Percentiles rank a stretch among this genome's conserved stretches.
These are phyloP conservation scores for Nothobranchius furzeri DNA, from an alignment of 2,113 vertebrate genomes.

Conservation along the genomic window DNA sequence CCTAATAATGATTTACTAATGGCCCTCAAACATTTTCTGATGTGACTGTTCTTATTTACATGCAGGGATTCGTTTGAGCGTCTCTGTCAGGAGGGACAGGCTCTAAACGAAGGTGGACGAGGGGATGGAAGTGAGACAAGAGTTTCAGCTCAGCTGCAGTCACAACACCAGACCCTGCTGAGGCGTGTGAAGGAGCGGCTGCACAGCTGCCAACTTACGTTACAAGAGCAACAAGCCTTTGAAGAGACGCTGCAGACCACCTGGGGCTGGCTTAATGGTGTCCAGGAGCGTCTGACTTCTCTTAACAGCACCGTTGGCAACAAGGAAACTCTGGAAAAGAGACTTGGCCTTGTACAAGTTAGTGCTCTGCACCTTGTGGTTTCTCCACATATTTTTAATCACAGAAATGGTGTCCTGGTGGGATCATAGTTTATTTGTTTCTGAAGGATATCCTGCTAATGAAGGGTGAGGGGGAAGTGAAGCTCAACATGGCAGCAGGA, in stretches of 20 bases:
- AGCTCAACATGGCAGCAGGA: conserved; percentile 94
- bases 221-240: conserved; percentile 92
- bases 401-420: not conserved
- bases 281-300: conserved; percentile 84
- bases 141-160: conserved; percentile 86
- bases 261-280: conserved; percentile 87
- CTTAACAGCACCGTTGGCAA: conserved; percentile 87
- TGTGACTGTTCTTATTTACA: not conserved
- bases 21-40: not conserved
- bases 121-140: conserved; percentile 85
- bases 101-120: conserved; percentile 86
- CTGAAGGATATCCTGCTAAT: conserved; percentile 90
- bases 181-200: conserved; percentile 84
- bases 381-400: not conserved
- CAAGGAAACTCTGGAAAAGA: conserved; percentile 87
- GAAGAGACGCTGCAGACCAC: conserved; percentile 88
- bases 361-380: conserved; percentile 7
- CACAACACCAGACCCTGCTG: conserved; percentile 86
- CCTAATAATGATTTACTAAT: not conserved
- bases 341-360: conserved; percentile 90
- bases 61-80: conserved; percentile 91
- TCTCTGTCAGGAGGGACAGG: conserved; percentile 87
- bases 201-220: conserved; percentile 83
- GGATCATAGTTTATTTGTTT: not conserved
- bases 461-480: conserved; percentile 96